Base-by-base conservation (phyloP, 2,888 invertebrate genomes). In the Perizoma affinitatum region DNA sequence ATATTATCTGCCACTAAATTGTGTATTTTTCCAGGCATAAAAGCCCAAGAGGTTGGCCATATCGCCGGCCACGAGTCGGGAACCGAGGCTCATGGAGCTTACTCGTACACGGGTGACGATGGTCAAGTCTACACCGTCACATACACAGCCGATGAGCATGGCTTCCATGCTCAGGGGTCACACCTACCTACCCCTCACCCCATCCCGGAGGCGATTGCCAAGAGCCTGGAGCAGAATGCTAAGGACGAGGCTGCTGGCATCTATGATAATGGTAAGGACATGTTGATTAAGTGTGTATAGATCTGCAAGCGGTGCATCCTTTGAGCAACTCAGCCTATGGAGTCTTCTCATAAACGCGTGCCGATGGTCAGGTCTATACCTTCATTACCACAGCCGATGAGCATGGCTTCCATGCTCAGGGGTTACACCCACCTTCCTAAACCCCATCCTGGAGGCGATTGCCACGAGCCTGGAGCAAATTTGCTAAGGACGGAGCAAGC, bases 151-250 rank as follows among this genome's bases (percentile, higher is more conserved):
- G 94, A 94, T 65, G 94, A 94, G 75, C 84, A 93, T 59, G 94
- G 94, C 3, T 94, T 93, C 82, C 84, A 87, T 45, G 87, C 94
- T 0, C 80, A 87, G 46, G 94, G 94, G 0, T 90, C 87, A 0
- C 94, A 94, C 69, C 75, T 94, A 0, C 94, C 94, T 0, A 94
- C 93, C 0, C 92, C 94, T 2, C 94, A 94, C 0, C 94, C 94
- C 3, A 86, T 94, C 0, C 94, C 94, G 5, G 93, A 93, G 48
- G 93, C 86, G 6, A 94, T 94, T 61, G 76, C 88, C 40, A 90
- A 89, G 76, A 83, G 89, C 40, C 69, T 93, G 61, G 91, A 93
- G 61, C 82, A 87, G 68, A 93, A 93, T 42, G 90, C 90, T 4
- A 84, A 84, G 54, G 92, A 92, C 62, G 93, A 93, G 63, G 93